Base-by-base conservation (phyloP, 2,113 vertebrate species). In the Pholis gunnellus region DNA sequence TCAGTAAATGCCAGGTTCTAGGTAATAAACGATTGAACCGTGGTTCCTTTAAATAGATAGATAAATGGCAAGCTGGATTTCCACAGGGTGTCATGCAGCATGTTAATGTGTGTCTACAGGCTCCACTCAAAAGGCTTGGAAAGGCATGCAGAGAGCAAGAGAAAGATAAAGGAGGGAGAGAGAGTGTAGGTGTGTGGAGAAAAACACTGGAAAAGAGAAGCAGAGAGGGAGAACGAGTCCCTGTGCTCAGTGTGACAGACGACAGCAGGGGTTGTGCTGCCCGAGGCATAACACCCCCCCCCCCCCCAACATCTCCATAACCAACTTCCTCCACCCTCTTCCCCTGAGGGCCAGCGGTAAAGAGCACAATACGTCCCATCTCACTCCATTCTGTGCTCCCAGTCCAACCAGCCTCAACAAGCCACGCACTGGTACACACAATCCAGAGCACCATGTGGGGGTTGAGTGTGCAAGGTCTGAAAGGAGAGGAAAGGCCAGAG, bases 11-110 rank as follows among this genome's bases (percentile, higher is more conserved):
- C 79, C 87, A 85, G 52, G 79, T 80, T 90, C 81, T n/a, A 69
- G 79, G 64, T 81, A 82, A 84, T 90, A 84, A 88, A 91, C 80
- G 67, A 85, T 34, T 56, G 69, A 91, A 88, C 70, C 15, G 2
- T 59, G 63, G 81, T 90, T 87, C 81, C 86, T 91, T 88, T 93
- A 93, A 93, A 88, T 93, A 93, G 91, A 89, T 87, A 89, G 87
- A 92, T 90, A 91, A 91, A 91, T 92, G 91, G 90, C 91, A 93
- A 92, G 88, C 92, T 92, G 85, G 87, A 86, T 87, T 89, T 91
- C 88, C 88, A 87, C 84, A 83, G 79, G 77, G 91, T 87, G 84
- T 91, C 94, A 93, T 94, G 94, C 92, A 88, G 91, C 78, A 85
- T 89, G 91, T 88, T 89, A 89, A 94, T 92, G 86, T 92, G 87